Base-by-base conservation (phyloP, 1,140 invertebrate species). In the Araneus ventricosus region DNA sequence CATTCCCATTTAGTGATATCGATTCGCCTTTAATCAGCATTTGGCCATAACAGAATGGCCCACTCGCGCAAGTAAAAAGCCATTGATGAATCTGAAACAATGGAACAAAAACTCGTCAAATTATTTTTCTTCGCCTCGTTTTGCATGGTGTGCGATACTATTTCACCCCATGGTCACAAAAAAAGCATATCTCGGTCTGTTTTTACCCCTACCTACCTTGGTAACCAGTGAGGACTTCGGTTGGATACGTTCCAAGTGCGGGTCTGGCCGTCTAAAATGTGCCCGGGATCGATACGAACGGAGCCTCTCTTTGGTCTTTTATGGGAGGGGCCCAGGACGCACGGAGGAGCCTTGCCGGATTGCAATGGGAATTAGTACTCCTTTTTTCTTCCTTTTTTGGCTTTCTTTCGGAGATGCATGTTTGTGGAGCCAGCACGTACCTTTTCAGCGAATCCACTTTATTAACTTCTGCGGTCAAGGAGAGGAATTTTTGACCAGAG, bases 251-350 rank as follows among this genome's bases (percentile, higher is more conserved):
- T 92, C 90, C 79, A 85, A 85, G 24, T 67, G 34, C 57, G 90
- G 75, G 61, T 92, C 75, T 92, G 75, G 90, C 57, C 79, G 79
- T 85, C 82, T 52, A 88, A 93, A 88, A 88, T 88, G 61, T 70
- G 87, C n/a, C 37, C 67, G 37, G 39, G 87, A 88, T 88, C 87
- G 87, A 88, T 88, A 88, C 61, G 10, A 39, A 7, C 30, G 87
- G 87, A 88, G 82, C 39, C 70, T 75, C 70, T 75, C 41, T 82
- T 84, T 45, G 39, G 39, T 57, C 45, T 84, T 84, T 45, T 57
- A 84, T 84, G 82, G 82, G 82, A 84, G 82, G 82, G 82, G 82
- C 82, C 82, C 82, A n/a, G 8, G 37, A 52, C 82, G 27, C 24
- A 24, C 41, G 39, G 82, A 52, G 45, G 45, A 52, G 45, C 45